Percentiles rank a stretch among this genome's conserved stretches.
phyloP scores from a whole-genome alignment of 2,797 vertebrate genomes.

The Ctenochaetus hawaiiensis region DNA sequence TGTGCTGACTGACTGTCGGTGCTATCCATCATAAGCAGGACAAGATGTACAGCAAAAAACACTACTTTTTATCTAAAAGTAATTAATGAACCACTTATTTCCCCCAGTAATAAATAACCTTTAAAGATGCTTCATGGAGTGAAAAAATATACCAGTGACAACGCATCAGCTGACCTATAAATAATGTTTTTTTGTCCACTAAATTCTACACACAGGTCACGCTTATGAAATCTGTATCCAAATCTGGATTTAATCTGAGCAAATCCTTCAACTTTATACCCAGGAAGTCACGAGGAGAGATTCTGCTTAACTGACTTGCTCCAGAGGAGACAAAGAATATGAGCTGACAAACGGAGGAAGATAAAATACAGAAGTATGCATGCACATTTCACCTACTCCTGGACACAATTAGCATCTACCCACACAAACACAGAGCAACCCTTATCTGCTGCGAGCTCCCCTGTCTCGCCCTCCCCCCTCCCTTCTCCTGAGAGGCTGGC shows the following conservation, averaged over 20 bases:
- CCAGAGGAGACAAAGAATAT: conserved; percentile 20
- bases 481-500: conserved; percentile 34
- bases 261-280: conserved; percentile 5
- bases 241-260: conserved; percentile 1
- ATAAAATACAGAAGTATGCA: conserved; percentile 37
- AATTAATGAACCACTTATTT: conserved; percentile 6
- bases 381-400: conserved; percentile 52
- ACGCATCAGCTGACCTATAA: neutral
- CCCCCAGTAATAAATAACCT: neutral
- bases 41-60: conserved; percentile 24
- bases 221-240: conserved; percentile 15
- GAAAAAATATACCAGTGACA: conserved; percentile 4
- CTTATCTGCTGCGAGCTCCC: conserved; percentile 63
- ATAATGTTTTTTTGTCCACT: neutral
- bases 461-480: conserved; percentile 42
- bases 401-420: conserved; percentile 37
- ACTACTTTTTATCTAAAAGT: conserved; percentile 17
- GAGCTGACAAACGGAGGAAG: conserved; percentile 47
- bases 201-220: conserved; percentile 11
- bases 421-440: conserved; percentile 40
- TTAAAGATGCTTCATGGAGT: conserved; percentile 7
- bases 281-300: conserved; percentile 18
- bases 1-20: conserved; percentile 17
- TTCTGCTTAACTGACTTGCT: conserved; percentile 11
- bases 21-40: conserved; percentile 17